These are phyloP conservation scores for Trichomalopsis sarcophagae DNA, from an alignment of 1,140 invertebrate species.

Conservation along the genomic window DNA sequence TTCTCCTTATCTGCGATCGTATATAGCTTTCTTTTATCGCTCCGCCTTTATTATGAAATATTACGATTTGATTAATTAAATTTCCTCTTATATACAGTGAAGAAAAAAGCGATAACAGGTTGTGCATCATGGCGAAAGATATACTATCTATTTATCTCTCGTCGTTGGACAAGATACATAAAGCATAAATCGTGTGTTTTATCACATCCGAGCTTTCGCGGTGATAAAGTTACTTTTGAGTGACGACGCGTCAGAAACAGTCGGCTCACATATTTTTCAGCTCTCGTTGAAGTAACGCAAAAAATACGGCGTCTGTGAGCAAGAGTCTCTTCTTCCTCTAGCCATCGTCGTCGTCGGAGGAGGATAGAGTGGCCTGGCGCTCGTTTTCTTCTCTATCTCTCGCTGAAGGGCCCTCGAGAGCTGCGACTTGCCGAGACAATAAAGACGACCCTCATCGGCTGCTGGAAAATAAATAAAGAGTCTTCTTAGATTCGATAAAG, in stretches of 20 bases:
- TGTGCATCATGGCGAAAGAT: background rate
- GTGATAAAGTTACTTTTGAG: conserved; percentile 12
- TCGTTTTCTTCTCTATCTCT: conserved; percentile 11
- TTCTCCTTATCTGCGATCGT: background rate
- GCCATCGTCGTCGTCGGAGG: background rate
- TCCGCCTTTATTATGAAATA: background rate
- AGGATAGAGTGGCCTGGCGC: background rate
- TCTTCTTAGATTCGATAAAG: background rate
- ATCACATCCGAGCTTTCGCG: background rate
- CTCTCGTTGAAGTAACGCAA: conserved; percentile 11
- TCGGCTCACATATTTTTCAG: background rate
- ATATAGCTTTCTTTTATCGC: background rate
- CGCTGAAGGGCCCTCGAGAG: conserved; percentile 17
- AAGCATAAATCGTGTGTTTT: background rate
- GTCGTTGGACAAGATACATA: background rate
- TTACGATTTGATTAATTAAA: background rate
- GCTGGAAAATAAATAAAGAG: conserved; percentile 22
- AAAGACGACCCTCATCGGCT: background rate
- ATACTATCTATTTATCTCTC: background rate
- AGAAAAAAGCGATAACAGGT: background rate
- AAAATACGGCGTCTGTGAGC: conserved; percentile 36
- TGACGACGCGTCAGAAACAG: conserved; percentile 28
- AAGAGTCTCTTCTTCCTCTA: conserved; percentile 26
- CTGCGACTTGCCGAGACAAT: conserved; percentile 5
- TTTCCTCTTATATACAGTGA: background rate